These are phyloP conservation scores for Cossypha dichroa DNA, from an alignment of 2,797 vertebrate genomes.

Conservation along the genomic window DNA sequence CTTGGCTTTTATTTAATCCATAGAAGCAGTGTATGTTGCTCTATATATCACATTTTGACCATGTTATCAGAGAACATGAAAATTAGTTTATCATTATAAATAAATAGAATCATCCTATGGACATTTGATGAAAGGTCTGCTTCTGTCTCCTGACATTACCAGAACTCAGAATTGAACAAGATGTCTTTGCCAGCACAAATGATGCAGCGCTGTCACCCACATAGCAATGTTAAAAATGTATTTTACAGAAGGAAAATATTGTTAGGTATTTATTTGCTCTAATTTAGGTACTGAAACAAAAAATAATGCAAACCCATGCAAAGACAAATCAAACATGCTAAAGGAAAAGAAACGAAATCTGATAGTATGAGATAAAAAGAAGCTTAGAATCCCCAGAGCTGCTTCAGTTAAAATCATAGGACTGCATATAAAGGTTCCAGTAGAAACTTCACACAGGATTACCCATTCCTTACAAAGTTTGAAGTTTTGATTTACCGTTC, in stretches of 20 bases:
- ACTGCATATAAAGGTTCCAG: neutral
- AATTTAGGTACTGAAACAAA: neutral
- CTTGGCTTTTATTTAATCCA: neutral
- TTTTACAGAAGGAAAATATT: neutral
- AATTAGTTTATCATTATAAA: neutral
- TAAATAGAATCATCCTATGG: neutral
- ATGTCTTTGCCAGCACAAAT: neutral
- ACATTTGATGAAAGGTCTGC: neutral
- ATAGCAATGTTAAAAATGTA: neutral
- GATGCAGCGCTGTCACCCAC: neutral
- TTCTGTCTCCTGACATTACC: neutral
- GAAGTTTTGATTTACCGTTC: neutral
- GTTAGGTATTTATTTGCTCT: neutral
- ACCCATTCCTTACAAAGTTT: neutral
- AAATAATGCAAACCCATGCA: neutral
- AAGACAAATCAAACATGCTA: neutral
- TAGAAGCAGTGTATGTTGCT: neutral
- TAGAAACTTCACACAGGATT: neutral
- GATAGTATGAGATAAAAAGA: neutral
- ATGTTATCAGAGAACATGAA: neutral
- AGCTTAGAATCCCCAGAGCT: neutral
- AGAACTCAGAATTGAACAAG: neutral
- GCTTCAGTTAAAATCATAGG: neutral
- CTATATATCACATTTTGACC: neutral
- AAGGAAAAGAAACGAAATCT: neutral